phyloP scores from a whole-genome alignment of 2,888 invertebrate species.

The Amphipyra tragopoginis region DNA sequence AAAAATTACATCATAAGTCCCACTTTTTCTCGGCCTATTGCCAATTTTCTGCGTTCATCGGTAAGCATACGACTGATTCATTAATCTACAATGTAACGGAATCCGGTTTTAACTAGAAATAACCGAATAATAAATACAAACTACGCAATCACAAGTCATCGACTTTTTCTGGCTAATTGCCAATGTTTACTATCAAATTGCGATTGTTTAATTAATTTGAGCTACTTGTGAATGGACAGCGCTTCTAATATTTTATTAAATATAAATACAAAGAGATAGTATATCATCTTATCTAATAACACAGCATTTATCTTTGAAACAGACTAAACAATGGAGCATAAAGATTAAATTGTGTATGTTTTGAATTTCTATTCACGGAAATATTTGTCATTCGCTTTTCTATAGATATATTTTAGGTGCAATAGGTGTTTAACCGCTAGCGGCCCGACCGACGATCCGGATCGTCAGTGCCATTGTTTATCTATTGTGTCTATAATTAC shows the following conservation, averaged over 20 bases:
- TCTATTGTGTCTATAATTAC: no score
- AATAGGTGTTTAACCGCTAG: no score
- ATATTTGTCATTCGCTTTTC: not conserved
- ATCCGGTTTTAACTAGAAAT: slow-evolving; percentile 8
- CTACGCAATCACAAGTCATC: slow-evolving; percentile 11
- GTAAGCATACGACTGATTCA: slow-evolving; percentile 20
- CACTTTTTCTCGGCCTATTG: slow-evolving; percentile 9
- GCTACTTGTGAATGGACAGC: not conserved
- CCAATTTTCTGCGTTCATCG: slow-evolving; percentile 2
- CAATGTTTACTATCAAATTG: slow-evolving; percentile 19
- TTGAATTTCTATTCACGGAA: slow-evolving; percentile 3
- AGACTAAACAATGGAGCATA: slow-evolving; percentile 17
- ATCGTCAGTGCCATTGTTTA: no score
- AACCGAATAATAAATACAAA: not conserved
- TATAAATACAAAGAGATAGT: slow-evolving; percentile 1
- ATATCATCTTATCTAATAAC: slow-evolving; percentile 24
- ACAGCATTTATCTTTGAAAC: slow-evolving; percentile 20
- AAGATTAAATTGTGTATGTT: slow-evolving; percentile 8
- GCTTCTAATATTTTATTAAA: not conserved
- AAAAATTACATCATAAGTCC: no score
- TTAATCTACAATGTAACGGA: slow-evolving; percentile 28
- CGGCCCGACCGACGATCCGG: no score
- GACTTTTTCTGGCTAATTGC: slow-evolving; percentile 20
- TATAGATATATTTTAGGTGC: not conserved
- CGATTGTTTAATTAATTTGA: slow-evolving; percentile 2